Base-by-base conservation (phyloP, 2,113 vertebrate genomes). In the Seriola rivoliana region DNA sequence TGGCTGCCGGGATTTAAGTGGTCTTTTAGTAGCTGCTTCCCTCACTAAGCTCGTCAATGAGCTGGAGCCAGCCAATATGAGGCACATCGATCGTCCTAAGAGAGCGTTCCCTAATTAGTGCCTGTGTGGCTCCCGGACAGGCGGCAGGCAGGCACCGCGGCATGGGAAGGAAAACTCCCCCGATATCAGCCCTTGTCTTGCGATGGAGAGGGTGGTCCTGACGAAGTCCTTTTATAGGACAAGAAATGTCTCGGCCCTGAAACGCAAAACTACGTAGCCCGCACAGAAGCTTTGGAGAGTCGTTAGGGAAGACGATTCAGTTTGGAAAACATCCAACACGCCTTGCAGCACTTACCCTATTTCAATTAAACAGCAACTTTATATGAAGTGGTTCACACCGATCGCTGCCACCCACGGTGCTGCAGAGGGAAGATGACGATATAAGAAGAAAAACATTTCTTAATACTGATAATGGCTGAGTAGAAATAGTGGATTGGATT, bases 101-200 rank as follows among this genome's bases (percentile, higher is more conserved):
- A 87, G 91, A 87, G 91, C 88, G 88, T 88, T 84, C 87, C 78
- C 88, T 91, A 93, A 93, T 94, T 91, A 93, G 87, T 89, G 90
- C 70, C 82, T 58, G 87, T 71, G 86, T 87, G 87, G 87, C 90
- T 91, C 57, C 78, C 54, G 87, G 84, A 89, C 82, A 81, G 69
- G 67, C 84, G 59, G 82, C 75, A 80, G 81, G 82, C 75, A 80
- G 38, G 81, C 78, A 23, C 44, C 44, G 67, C 44, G 52, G 73
- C 60, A 36, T 55, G 54, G 58, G 58, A 42, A 32, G 23, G 64
- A 25, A 19, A 46, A 6, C 32, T 75, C 75, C 65, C 23, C 34
- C 48, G 38, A 71, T 44, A 9, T 2, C 52, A 68, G 71, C 46
- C 46, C 73, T 44, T 32, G 9, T 54, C 25, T 36, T 60, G 66